Evolutionary conservation across 2,113 vertebrate genomes (phyloP), one percentile per base, ranked within the genome.

Genomic region (Paramormyrops kingsleyae): DNA sequence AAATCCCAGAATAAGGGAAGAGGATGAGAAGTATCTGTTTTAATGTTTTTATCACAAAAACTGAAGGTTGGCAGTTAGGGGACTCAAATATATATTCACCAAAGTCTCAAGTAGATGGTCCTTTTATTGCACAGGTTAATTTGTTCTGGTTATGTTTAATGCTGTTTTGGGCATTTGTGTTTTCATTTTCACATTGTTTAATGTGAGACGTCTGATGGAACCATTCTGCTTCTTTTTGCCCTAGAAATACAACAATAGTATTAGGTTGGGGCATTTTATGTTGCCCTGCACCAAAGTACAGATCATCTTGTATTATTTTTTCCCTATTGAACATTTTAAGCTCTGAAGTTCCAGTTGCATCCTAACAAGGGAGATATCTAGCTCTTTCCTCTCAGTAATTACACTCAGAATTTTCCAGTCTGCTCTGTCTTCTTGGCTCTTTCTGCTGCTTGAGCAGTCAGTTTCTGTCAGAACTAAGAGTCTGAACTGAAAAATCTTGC

Each of bases 341-440:
- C 74, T 39, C 31, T 77, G 13, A 80, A 80, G 44, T 47, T 44
- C 84, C 84, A 91, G 91, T 52, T 86, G 74, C 90, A 90, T 91
- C 90, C 59, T 90, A 84, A 10, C 59, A 50, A 19, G 52, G 70
- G 46, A 15, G 17, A 66, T 31, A n/a, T 31, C 66, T 56, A 80
- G 53, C 70, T 50, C 46, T 83, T 84, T 50, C 87, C 56, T 46
- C 83, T 15, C 59, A 47, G 66, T 86, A 59, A 86, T 83, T 80
- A 42, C 66, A 70, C 44, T 27, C 70, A 19, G 62, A 49, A 80
- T 77, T 35, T 52, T 77, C 88, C 88, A 80, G 52, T 88, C 17
- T 47, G 12, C 19, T 87, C 35, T 77, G 52, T 39, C 70, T 7
- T 86, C 46, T 86, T 86, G 83, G 44, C 24, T 86, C 83, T 49